phyloP scores from a whole-genome alignment of 2,797 vertebrate genomes.

The Mus minutoides region DNA sequence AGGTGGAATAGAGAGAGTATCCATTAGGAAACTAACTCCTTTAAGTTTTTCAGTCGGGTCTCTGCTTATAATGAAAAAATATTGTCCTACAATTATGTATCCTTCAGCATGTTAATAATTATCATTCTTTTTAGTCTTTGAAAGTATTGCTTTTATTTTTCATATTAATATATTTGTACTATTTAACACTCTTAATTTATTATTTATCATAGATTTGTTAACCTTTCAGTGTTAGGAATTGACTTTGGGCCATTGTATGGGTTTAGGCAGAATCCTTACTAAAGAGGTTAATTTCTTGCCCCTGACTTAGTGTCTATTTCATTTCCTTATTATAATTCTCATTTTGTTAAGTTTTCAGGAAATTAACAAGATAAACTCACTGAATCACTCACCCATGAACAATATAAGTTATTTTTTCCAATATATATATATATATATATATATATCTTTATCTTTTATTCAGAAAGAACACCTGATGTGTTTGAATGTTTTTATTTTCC shows the following conservation, averaged over 20 bases:
- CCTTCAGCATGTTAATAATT: not conserved
- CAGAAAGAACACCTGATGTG: not conserved
- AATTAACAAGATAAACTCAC: not conserved
- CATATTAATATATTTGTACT: not conserved
- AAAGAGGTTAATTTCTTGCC: not conserved
- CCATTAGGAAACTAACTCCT: too few relatives aligned
- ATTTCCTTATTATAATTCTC: not conserved
- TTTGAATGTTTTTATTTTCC: not conserved
- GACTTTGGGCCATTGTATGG: not conserved
- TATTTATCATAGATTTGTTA: not conserved
- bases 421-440: conserved; percentile 46
- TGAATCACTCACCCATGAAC: not conserved
- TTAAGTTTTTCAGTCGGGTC: not conserved
- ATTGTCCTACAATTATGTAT: not conserved
- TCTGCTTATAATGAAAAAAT: not conserved
- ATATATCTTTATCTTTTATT: not conserved
- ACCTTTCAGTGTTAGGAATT: not conserved
- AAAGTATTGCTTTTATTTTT: not conserved
- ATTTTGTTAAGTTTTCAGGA: conserved; percentile 16
- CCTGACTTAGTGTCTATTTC: not conserved
- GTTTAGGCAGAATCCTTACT: not conserved
- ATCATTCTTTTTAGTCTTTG: not conserved
- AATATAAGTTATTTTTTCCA: not conserved
- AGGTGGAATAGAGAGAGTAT: not conserved
- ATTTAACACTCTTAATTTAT: not conserved